Evolutionary conservation across 2,888 invertebrate genomes (phyloP).

Genomic region (Cephus pygmeus): DNA sequence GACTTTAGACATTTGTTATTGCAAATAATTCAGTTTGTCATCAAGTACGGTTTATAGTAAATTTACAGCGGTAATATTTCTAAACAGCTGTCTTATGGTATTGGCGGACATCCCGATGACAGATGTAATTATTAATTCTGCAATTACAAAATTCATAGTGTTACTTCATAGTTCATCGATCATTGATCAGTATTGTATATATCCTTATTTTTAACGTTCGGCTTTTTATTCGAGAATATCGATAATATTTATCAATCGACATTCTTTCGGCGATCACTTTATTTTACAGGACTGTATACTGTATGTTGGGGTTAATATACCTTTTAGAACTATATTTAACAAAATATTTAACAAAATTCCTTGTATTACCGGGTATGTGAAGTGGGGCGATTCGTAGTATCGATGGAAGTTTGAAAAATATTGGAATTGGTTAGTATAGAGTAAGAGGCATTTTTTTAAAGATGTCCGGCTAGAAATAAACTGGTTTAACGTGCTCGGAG

Average conservation of each 20-base stretch:
- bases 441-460: neutral
- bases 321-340: neutral
- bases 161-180: neutral
- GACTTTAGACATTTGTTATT: neutral
- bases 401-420: neutral
- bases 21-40: neutral
- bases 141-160: neutral
- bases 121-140: slow-evolving; percentile 4
- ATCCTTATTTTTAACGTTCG: neutral
- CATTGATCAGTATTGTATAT: neutral
- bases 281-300: neutral
- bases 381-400: neutral
- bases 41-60: neutral
- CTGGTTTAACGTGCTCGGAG: neutral
- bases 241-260: too few relatives aligned
- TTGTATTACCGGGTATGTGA: neutral
- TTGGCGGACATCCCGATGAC: neutral
- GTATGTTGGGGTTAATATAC: neutral
- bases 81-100: neutral
- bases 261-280: too few relatives aligned
- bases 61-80: neutral
- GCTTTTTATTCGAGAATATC: too few relatives aligned
- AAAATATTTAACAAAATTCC: neutral
- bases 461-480: neutral
- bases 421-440: neutral